Conservation (phyloP, 1,140 invertebrate genomes). For the Gonatopus flavifemur region DNA sequence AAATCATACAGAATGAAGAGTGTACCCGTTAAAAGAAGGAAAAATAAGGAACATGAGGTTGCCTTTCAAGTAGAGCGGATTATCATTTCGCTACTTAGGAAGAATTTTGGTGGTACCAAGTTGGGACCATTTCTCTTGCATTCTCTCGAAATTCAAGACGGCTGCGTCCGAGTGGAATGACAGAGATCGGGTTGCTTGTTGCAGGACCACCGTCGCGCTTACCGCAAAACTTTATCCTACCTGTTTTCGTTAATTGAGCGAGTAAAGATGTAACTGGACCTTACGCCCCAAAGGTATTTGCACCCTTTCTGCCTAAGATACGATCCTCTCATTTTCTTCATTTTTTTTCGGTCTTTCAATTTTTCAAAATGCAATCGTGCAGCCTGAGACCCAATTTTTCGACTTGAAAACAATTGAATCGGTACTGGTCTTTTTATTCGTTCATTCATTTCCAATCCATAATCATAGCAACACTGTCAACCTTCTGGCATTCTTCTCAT, state of each 20-base stretch:
- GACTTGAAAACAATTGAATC: too few species aligned
- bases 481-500: neutral
- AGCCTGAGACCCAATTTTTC: neutral
- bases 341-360: conserved; percentile 2
- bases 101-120: conserved; percentile 40
- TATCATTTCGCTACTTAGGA: conserved; percentile 50
- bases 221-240: conserved; percentile 55
- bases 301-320: conserved; percentile 43
- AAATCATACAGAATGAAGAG: neutral
- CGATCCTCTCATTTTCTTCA: conserved; percentile 37
- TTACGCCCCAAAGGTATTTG: conserved; percentile 54
- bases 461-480: neutral
- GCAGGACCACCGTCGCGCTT: conserved; percentile 48
- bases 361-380: neutral
- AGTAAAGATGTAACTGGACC: conserved; percentile 60
- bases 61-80: conserved; percentile 48
- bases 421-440: neutral
- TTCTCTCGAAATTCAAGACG: conserved; percentile 53
- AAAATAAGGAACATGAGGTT: conserved; percentile 24
- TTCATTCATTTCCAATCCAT: neutral
- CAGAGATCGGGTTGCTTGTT: conserved; percentile 57
- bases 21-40: conserved; percentile 10
- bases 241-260: conserved; percentile 60
- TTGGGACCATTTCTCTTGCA: conserved; percentile 40
- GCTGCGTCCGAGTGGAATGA: conserved; percentile 41